Evolutionary conservation across 1,140 invertebrate species (phyloP).

Genomic region (Hylaeus anthracinus): DNA sequence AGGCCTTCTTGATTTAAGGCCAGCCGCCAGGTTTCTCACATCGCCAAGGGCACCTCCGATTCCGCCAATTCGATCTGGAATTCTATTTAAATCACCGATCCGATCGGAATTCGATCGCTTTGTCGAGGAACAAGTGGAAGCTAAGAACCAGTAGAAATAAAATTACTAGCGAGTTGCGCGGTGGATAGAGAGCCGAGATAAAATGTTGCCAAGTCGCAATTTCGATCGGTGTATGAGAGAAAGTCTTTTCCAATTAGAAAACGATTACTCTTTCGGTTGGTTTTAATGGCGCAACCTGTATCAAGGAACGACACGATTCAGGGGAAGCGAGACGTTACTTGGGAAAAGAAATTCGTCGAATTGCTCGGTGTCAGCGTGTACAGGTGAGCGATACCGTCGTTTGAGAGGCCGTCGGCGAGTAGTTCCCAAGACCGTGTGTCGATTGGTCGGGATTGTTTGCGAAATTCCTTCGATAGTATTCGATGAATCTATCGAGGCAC

Average conservation of each 20-base stretch:
- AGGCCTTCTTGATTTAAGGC: constrained; percentile 79
- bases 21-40: constrained; percentile 77
- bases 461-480: constrained; percentile 81
- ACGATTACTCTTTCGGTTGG: not conserved
- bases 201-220: too few relatives aligned
- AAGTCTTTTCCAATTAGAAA: not conserved
- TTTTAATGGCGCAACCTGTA: constrained; percentile 4
- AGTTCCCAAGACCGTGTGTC: constrained; percentile 79
- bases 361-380: constrained; percentile 68
- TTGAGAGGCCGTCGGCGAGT: constrained; percentile 73
- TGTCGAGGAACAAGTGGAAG: too few relatives aligned
- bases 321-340: not conserved
- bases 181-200: too few relatives aligned
- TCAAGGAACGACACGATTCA: not conserved
- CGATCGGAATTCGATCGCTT: not conserved
- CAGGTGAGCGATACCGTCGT: constrained; percentile 67
- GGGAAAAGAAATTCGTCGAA: constrained; percentile 36
- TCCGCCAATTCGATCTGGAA: constrained; percentile 22
- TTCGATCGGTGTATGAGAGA: not conserved
- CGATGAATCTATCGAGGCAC: constrained; percentile 81
- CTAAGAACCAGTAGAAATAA: too few relatives aligned
- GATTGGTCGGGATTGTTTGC: constrained; percentile 79
- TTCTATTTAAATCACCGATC: constrained; percentile 23
- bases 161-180: too few relatives aligned
- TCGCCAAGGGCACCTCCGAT: constrained; percentile 57